These are phyloP conservation scores for Bubo scandiacus DNA, from an alignment of 2,113 vertebrate species.

Conservation along the genomic window DNA sequence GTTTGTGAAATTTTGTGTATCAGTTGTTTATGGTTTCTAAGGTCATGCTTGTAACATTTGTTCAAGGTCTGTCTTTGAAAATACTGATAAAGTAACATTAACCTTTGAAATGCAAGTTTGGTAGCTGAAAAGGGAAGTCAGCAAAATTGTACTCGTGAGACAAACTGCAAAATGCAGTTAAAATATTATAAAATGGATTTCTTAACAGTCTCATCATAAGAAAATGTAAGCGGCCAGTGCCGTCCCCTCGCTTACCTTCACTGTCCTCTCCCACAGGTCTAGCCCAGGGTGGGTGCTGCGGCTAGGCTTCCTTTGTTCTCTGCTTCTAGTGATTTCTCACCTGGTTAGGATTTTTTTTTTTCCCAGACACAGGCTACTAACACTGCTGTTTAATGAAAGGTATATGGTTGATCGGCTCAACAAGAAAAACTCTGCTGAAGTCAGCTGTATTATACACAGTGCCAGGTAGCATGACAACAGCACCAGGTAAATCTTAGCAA, in stretches of 20 bases:
- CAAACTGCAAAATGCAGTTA: neutral
- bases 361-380: neutral
- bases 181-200: neutral
- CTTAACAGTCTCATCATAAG: neutral
- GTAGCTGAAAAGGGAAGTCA: slow-evolving; percentile 32
- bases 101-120: slow-evolving; percentile 70
- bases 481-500: neutral
- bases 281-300: neutral
- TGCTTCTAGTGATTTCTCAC: neutral
- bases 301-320: neutral
- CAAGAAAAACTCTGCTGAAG: neutral
- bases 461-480: neutral
- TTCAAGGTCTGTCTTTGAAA: slow-evolving; percentile 70
- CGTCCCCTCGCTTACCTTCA: neutral
- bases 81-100: slow-evolving; percentile 65
- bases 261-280: neutral
- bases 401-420: neutral
- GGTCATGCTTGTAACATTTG: slow-evolving; percentile 22
- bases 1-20: slow-evolving; percentile 46
- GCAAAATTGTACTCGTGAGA: neutral
- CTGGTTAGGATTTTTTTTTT: neutral
- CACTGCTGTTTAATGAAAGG: neutral
- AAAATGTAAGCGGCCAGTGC: neutral
- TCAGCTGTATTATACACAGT: neutral
- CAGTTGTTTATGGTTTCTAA: slow-evolving; percentile 56